A percentile compares a stretch with the other conserved stretches of the same genome.
phyloP scores from a whole-genome alignment of 2,888 invertebrate species.

The Drosophila buzzatii region DNA sequence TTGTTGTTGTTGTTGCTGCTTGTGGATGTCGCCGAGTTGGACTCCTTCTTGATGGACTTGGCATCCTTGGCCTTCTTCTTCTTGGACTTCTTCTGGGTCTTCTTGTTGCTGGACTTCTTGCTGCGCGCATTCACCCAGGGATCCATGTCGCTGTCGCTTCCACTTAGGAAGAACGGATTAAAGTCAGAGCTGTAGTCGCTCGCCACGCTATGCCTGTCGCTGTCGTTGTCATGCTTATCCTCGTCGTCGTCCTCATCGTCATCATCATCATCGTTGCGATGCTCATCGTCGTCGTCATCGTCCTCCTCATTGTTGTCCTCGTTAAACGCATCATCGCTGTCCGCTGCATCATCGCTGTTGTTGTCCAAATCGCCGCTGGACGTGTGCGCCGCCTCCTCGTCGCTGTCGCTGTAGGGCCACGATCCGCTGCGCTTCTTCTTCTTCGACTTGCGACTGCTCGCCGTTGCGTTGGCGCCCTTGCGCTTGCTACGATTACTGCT shows the following conservation, averaged over 20 bases:
- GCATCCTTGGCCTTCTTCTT: conserved; percentile 55
- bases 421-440: conserved; percentile 87
- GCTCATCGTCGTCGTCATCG: neutral
- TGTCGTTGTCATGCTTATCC: conserved; percentile 80
- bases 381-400: conserved; percentile 45
- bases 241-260: conserved; percentile 35
- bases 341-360: conserved; percentile 42
- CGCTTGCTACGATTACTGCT: conserved; percentile 66
- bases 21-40: neutral
- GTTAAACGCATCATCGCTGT: conserved; percentile 37
- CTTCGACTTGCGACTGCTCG: conserved; percentile 38
- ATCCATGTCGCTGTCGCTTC: conserved; percentile 93
- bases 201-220: conserved; percentile 64
- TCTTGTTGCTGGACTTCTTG: conserved; percentile 86
- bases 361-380: conserved; percentile 49
- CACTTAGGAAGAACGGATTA: conserved; percentile 94
- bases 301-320: neutral
- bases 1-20: neutral
- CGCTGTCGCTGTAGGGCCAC: conserved; percentile 83
- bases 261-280: conserved; percentile 25
- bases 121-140: conserved; percentile 92
- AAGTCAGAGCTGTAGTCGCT: conserved; percentile 91
- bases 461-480: conserved; percentile 60
- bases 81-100: conserved; percentile 72
- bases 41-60: conserved; percentile 43